Evolutionary conservation across 2,888 invertebrate species (phyloP).

Genomic region (Sphinx pinastri): DNA sequence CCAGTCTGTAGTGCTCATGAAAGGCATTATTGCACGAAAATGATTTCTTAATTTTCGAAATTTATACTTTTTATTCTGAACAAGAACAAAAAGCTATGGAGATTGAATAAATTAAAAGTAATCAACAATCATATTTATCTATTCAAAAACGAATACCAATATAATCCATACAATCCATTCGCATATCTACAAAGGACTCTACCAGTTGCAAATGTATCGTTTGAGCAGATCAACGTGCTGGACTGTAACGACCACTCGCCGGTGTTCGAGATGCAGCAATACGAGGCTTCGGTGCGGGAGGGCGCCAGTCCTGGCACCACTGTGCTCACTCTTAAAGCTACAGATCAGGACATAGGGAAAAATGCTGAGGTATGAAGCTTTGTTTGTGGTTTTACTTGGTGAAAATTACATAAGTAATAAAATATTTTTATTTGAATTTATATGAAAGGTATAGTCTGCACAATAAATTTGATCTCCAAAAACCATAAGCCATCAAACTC

Average conservation of each 20-base stretch:
- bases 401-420: no score
- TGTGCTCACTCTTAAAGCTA: conserved; percentile 94
- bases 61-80: no score
- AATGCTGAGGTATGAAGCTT: conserved; percentile 89
- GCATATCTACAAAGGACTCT: background rate
- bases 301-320: conserved; percentile 94
- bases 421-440: no score
- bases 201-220: no score
- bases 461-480: no score
- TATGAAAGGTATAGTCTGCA: no score
- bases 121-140: background rate
- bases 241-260: conserved; percentile 98
- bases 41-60: no score
- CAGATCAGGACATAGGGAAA: conserved; percentile 95
- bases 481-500: no score
- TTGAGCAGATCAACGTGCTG: conserved; percentile 91
- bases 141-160: background rate
- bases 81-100: no score
- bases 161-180: background rate
- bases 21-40: no score
- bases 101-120: no score
- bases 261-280: conserved; percentile 95
- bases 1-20: no score
- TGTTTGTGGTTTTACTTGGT: background rate
- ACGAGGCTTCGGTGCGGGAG: conserved; percentile 94